These are phyloP conservation scores for Arge pagana DNA, from an alignment of 2,888 invertebrate species.

Conservation along the genomic window DNA sequence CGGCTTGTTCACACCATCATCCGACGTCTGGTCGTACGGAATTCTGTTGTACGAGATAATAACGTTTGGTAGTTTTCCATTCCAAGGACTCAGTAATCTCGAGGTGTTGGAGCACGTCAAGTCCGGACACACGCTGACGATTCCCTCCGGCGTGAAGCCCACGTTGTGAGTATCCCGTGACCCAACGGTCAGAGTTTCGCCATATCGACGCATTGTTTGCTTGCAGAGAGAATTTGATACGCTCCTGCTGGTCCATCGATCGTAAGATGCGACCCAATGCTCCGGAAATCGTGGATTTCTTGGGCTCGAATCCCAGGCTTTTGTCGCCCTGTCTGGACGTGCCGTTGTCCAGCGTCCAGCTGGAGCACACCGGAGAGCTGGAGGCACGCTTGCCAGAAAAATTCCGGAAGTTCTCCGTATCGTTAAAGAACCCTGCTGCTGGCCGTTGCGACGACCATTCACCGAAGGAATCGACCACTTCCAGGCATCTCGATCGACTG, in stretches of 20 bases:
- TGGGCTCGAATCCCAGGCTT: conserved; percentile 77
- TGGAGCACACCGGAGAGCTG: conserved; percentile 68
- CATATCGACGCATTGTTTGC: background rate
- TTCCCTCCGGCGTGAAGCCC: conserved; percentile 79
- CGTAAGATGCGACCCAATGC: conserved; percentile 74
- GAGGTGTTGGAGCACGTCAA: conserved; percentile 84
- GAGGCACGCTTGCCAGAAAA: conserved; percentile 61
- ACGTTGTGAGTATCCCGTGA: conserved; percentile 69
- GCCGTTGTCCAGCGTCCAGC: conserved; percentile 74
- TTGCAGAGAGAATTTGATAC: conserved; percentile 73
- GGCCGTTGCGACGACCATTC: conserved; percentile 36
- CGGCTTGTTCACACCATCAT: conserved; percentile 83
- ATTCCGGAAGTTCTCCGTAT: conserved; percentile 57
- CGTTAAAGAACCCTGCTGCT: too few relatives aligned
- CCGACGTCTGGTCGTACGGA: conserved; percentile 91
- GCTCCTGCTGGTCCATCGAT: conserved; percentile 79
- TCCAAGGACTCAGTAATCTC: conserved; percentile 83
- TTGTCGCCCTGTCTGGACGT: conserved; percentile 79
- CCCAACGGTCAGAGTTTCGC: background rate
- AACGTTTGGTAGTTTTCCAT: conserved; percentile 90
- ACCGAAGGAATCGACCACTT: conserved; percentile 16
- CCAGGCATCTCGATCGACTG: conserved; percentile 16
- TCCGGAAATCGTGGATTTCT: conserved; percentile 78
- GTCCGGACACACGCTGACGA: conserved; percentile 71
- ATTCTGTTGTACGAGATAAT: conserved; percentile 86